Evolutionary conservation across 2,113 vertebrate species (phyloP).

Genomic region (Muntiacus muntjak): DNA sequence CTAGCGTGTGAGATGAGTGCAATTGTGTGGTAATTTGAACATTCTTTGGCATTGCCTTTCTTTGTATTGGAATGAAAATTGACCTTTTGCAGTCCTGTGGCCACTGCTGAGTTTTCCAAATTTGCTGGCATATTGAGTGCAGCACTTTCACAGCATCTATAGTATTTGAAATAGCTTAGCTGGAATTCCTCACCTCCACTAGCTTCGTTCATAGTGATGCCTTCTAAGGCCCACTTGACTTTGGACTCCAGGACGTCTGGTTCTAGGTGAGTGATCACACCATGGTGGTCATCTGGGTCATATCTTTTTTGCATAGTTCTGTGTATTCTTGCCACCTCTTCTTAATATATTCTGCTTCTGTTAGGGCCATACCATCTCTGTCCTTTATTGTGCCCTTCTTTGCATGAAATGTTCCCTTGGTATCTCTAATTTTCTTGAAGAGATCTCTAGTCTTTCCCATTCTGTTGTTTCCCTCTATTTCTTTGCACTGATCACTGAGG

Average conservation of each 20-base stretch:
- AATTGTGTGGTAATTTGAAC: neutral
- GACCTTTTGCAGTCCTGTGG: neutral
- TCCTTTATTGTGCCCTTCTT: neutral
- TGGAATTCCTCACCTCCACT: neutral
- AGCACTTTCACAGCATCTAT: neutral
- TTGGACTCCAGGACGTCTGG: neutral
- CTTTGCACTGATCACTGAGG: neutral
- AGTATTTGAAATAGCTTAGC: neutral
- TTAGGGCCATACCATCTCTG: neutral
- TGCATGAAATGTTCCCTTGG: neutral
- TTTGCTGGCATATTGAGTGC: neutral
- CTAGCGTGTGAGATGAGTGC: neutral
- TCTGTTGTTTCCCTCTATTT: neutral
- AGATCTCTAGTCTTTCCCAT: neutral
- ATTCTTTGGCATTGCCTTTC: neutral
- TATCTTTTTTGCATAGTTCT: neutral
- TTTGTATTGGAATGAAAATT: neutral
- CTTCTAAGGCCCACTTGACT: neutral
- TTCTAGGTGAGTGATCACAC: neutral
- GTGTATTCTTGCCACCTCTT: neutral
- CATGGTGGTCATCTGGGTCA: neutral
- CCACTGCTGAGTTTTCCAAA: neutral
- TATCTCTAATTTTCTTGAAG: neutral
- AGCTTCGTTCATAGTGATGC: neutral
- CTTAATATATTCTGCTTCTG: neutral